Evolutionary conservation across 2,888 invertebrate genomes (phyloP).

Genomic region (Pherbina coryleti): DNA sequence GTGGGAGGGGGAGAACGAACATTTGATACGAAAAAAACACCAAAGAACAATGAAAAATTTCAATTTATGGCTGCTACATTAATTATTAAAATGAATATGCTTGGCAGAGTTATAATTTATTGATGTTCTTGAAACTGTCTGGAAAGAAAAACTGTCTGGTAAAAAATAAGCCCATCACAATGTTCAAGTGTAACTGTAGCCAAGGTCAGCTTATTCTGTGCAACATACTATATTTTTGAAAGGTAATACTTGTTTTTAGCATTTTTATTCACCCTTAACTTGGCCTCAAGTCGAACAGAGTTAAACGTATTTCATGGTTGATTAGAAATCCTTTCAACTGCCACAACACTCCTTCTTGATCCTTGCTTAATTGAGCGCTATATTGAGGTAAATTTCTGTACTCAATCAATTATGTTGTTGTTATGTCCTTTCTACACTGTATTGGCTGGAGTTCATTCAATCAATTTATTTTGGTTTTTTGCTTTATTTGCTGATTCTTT

Average conservation of each 20-base stretch:
- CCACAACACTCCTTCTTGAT: neutral
- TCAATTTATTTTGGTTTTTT: neutral
- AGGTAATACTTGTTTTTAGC: neutral
- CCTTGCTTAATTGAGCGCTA: neutral
- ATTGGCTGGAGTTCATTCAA: too few species aligned
- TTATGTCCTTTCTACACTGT: too few species aligned
- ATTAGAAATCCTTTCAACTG: neutral
- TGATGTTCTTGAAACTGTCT: neutral
- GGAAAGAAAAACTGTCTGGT: neutral
- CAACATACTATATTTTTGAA: neutral
- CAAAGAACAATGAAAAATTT: neutral
- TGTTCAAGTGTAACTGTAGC: neutral
- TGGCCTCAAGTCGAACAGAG: neutral
- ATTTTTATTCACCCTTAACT: neutral
- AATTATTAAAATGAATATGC: neutral
- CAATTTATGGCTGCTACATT: neutral
- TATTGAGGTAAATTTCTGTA: neutral
- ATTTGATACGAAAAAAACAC: neutral
- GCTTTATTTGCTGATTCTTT: too few species aligned
- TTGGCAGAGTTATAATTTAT: neutral
- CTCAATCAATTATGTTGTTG: neutral
- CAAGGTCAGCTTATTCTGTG: neutral
- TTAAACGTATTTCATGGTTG: neutral
- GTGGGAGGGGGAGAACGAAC: neutral
- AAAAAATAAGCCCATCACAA: neutral